Conservation (phyloP, 2,888 invertebrate species). For the Trachelus stipa region DNA sequence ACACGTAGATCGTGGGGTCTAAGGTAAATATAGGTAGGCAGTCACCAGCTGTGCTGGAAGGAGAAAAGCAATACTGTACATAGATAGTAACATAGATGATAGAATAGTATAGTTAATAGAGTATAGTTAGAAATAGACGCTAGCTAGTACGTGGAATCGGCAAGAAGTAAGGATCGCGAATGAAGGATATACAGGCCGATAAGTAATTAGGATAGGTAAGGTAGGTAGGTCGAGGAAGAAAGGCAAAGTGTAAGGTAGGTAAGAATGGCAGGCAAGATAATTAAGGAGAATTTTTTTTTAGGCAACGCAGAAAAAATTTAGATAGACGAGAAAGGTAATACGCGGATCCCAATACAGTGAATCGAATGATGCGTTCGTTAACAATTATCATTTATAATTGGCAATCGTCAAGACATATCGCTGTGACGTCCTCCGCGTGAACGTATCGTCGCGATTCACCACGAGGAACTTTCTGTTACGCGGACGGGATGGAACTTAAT, state of each 20-base stretch:
- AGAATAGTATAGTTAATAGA: slow-evolving; percentile 27
- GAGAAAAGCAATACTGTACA: slow-evolving; percentile 36
- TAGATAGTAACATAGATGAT: slow-evolving; percentile 38
- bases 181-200: not conserved
- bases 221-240: not conserved
- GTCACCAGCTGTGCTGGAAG: slow-evolving; percentile 41
- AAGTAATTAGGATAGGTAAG: not conserved
- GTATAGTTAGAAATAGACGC: slow-evolving; percentile 35
- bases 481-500: not conserved
- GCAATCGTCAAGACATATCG: not conserved
- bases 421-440: not conserved
- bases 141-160: slow-evolving; percentile 41
- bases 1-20: not conserved
- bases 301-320: not conserved
- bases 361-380: not conserved
- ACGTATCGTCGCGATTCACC: not conserved
- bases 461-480: not conserved
- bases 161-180: slow-evolving; percentile 39
- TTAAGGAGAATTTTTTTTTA: not conserved
- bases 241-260: no score
- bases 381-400: not conserved
- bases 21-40: slow-evolving; percentile 31
- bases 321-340: not conserved
- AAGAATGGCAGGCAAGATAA: not conserved
- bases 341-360: not conserved